Base-by-base conservation (phyloP, 2,113 vertebrate genomes). In the Odontesthes bonariensis region DNA sequence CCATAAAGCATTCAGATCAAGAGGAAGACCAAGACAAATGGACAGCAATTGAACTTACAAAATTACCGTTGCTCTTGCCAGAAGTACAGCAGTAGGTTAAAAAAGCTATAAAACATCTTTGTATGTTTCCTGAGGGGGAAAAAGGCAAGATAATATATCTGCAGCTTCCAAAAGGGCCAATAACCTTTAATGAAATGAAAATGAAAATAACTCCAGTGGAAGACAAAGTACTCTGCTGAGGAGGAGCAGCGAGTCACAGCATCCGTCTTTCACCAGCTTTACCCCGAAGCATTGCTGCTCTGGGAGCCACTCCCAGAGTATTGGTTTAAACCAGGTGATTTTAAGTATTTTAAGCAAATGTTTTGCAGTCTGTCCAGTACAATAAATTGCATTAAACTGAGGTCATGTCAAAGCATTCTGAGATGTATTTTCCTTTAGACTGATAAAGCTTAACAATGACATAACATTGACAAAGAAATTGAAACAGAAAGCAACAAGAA, bases 121-220 rank as follows among this genome's bases (percentile, higher is more conserved):
- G 6, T 57, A n/a, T 58, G 22, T 0, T 1, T 8, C 55, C 44
- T 42, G 4, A 63, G 31, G 57, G 74, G 53, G n/a, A 32, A 62
- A 67, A 59, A 47, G 44, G 27, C 11, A 52, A 14, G 47, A 60
- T 20, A 33, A 69, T 49, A 23, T 27, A 12, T 62, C 11, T 42
- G 10, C 14, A 47, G 9, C 66, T 53, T 77, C 49, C 35, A 63
- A 77, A 66, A 57, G 51, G 35, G 31, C 16, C 33, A 69, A 58
- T 66, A 38, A 40, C 59, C n/a, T 47, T 35, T 13, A 9, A 75
- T 56, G 53, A 73, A 56, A 73, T 73, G 14, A 64, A 69, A 73
- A 77, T 54, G 32, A 57, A 65, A 65, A 66, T 65, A 2, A 67
- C 42, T 40, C 46, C 40, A 23, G 40, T 66, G n/a, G 38, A 38